These are phyloP conservation scores for Arbacia lixula DNA, from an alignment of 53 echinoderm and acorn worm species.

Conservation along the genomic window DNA sequence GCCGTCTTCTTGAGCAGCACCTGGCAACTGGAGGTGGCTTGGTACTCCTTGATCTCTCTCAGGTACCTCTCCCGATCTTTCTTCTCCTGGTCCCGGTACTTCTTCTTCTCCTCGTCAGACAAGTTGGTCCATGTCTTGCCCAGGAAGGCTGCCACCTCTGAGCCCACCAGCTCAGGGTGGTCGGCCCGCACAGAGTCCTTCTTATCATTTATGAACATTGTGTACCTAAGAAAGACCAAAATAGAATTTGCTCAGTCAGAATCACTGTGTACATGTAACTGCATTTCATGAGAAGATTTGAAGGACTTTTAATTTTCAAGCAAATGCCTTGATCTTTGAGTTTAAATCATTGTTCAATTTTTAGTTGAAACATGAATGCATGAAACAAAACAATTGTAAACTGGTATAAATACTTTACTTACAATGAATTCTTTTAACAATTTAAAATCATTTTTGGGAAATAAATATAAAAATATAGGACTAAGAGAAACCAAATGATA, in stretches of 20 bases:
- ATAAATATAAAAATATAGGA: no score
- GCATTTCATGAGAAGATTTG: background rate
- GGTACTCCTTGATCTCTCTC: conserved; percentile 82
- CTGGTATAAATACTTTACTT: no score
- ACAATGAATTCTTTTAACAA: no score
- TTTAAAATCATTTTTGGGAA: no score
- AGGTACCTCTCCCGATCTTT: conserved; percentile 83
- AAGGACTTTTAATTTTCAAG: background rate
- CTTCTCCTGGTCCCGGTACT: conserved; percentile 75
- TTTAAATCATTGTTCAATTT: no score
- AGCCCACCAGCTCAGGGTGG: conserved; percentile 17
- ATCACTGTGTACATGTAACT: background rate
- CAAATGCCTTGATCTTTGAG: no score
- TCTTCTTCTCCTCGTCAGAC: conserved; percentile 18
- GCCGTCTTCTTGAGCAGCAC: conserved; percentile 13
- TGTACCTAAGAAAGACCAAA: conserved; percentile 7
- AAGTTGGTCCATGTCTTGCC: conserved; percentile 41
- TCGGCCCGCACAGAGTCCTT: background rate
- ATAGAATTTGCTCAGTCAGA: no score
- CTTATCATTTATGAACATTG: conserved; percentile 11
- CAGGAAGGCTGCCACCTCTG: background rate
- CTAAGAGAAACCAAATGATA: no score
- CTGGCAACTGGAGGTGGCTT: conserved; percentile 67
- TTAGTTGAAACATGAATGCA: no score
- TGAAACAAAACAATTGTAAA: no score